Conservation (phyloP, 2,113 vertebrate species). For the Enhydra lutris region DNA sequence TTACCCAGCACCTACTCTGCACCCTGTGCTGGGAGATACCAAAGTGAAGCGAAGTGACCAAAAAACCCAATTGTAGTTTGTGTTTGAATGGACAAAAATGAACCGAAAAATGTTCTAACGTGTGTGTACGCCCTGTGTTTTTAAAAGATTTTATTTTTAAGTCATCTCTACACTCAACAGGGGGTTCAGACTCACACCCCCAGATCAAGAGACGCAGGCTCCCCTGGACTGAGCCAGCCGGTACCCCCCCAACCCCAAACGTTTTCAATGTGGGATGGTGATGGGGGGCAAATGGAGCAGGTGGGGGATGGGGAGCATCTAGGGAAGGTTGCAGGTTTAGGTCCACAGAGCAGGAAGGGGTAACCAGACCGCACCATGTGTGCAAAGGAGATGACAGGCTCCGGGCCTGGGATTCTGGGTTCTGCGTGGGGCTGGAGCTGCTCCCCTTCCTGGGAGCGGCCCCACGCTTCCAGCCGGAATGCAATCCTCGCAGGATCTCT, state of each 20-base stretch:
- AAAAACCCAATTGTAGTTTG: background rate
- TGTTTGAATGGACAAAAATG: no score
- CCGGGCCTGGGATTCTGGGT: background rate
- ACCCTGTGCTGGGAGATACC: background rate
- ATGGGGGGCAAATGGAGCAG: background rate
- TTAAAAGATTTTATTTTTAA: background rate
- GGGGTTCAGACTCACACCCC: background rate
- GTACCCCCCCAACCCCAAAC: background rate
- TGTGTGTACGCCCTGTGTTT: background rate
- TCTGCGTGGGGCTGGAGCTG: background rate
- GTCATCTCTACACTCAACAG: background rate
- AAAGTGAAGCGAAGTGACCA: background rate
- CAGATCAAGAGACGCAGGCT: background rate
- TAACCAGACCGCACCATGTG: accelerated
- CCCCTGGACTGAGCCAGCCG: background rate
- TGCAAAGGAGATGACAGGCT: no score
- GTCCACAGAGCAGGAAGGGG: background rate
- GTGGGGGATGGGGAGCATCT: background rate
- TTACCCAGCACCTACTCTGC: background rate
- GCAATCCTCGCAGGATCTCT: accelerated
- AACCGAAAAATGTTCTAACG: background rate
- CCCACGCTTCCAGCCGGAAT: background rate
- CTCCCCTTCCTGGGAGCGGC: background rate
- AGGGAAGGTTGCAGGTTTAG: background rate
- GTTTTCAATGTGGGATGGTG: background rate